Percentiles rank a stretch among this genome's conserved stretches.
Evolutionary conservation across 2,797 vertebrate genomes (phyloP).

Genomic region (Crax fasciolata): DNA sequence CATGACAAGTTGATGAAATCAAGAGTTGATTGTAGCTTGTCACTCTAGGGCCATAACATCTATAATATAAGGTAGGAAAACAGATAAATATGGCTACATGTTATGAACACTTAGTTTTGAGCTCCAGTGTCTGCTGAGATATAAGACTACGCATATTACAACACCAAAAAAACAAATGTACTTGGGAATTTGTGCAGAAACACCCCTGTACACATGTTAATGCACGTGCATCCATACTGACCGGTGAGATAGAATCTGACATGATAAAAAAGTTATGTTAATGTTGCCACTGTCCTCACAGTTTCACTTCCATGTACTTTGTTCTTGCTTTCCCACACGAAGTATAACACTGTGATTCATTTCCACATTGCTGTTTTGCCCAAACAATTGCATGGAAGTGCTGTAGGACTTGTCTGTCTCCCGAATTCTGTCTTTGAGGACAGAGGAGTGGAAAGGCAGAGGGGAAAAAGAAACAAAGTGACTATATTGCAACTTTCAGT

Average conservation of each 20-base stretch:
- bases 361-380: not conserved
- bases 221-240: not conserved
- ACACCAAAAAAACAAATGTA: not conserved
- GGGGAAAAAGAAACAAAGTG: not conserved
- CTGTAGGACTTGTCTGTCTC: not conserved
- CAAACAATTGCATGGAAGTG: not conserved
- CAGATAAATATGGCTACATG: slow-evolving; percentile 25
- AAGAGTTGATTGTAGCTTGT: slow-evolving; percentile 70
- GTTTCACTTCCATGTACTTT: not conserved
- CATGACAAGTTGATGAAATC: slow-evolving; percentile 68
- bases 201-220: not conserved
- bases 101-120: not conserved
- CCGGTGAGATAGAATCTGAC: not conserved
- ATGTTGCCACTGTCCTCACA: not conserved
- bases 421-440: not conserved
- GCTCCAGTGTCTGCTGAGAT: not conserved
- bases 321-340: not conserved
- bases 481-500: fast-evolving
- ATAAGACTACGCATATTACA: not conserved
- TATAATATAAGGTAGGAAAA: slow-evolving; percentile 40
- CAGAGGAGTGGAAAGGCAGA: not conserved
- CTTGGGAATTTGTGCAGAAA: not conserved
- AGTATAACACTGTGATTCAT: not conserved
- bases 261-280: not conserved
- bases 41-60: slow-evolving; percentile 51